Evolutionary conservation across 2,113 vertebrate genomes (phyloP).

Genomic region (Hystrix brachyura): DNA sequence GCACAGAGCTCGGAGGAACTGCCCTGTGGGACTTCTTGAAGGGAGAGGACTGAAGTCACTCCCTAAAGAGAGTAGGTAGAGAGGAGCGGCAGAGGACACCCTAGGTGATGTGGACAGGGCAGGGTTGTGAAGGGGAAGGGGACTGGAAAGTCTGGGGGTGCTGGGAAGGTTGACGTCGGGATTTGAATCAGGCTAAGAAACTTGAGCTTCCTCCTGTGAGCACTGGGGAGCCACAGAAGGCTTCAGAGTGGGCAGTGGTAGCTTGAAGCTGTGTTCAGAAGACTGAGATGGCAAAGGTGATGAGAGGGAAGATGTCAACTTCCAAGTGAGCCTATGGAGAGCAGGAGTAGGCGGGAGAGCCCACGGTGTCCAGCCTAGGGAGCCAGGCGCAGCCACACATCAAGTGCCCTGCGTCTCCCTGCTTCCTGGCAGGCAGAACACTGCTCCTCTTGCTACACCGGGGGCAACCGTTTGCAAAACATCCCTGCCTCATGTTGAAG

Average conservation of each 20-base stretch:
- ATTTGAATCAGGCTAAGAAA: neutral
- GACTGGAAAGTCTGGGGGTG: neutral
- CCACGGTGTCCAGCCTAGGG: neutral
- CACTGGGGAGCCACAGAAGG: neutral
- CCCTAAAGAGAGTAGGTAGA: neutral
- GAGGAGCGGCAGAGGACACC: neutral
- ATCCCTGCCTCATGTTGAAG: slow-evolving; percentile 83
- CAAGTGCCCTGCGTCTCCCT: too few species aligned
- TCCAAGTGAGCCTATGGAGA: neutral
- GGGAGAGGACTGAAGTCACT: neutral
- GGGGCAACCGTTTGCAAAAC: slow-evolving; percentile 82
- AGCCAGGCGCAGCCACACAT: fast-evolving
- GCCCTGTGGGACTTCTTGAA: neutral
- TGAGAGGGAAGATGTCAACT: neutral
- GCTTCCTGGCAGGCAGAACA: neutral
- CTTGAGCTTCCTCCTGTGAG: neutral
- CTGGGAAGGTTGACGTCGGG: neutral
- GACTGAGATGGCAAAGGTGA: neutral
- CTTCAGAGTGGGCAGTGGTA: neutral
- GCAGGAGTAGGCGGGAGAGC: neutral
- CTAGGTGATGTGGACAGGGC: neutral
- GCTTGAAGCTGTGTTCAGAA: neutral
- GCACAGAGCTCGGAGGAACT: neutral
- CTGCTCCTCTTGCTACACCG: neutral
- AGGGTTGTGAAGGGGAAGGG: neutral